These are phyloP conservation scores for Phallusia fumigata DNA, from an alignment of 23 tunicate genomes.

Conservation along the genomic window DNA sequence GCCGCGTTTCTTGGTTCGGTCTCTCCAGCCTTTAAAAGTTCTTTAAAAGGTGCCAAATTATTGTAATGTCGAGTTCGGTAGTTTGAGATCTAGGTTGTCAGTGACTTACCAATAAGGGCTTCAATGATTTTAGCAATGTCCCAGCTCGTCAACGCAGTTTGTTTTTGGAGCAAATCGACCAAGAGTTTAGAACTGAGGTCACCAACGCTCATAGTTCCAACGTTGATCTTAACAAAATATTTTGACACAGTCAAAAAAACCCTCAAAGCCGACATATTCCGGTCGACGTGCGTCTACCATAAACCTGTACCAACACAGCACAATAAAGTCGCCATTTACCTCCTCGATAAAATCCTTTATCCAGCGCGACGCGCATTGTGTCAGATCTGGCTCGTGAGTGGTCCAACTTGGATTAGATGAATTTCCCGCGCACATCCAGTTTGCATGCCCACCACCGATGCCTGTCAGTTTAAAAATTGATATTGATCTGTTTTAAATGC, in stretches of 20 bases:
- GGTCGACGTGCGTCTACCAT: neutral
- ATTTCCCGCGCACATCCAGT: constrained; percentile 78
- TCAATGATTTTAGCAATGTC: constrained; percentile 40
- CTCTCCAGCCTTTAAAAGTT: constrained; percentile 27
- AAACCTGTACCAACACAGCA: constrained; percentile 4
- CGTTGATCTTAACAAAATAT: constrained; percentile 17
- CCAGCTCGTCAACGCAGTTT: constrained; percentile 44
- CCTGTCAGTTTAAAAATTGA: constrained; percentile 35
- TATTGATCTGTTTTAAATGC: constrained; percentile 17
- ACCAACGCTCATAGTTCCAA: constrained; percentile 27
- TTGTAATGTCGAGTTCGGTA: neutral
- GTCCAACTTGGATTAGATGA: constrained; percentile 69
- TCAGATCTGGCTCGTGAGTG: constrained; percentile 69
- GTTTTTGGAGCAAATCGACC: constrained; percentile 8
- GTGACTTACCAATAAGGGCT: constrained; percentile 43
- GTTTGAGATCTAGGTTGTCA: too few relatives aligned
- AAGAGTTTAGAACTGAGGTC: constrained; percentile 38
- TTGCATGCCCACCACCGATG: constrained; percentile 37
- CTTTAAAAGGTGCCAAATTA: constrained; percentile 14
- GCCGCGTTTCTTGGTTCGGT: constrained; percentile 55
- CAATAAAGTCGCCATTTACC: constrained; percentile 34
- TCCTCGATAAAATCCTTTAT: constrained; percentile 51
- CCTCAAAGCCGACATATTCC: neutral
- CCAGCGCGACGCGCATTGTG: constrained; percentile 77
- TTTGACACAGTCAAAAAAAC: neutral